Conservation (phyloP, 2,888 invertebrate genomes). For the Dimorphilus gyrociliatus region DNA sequence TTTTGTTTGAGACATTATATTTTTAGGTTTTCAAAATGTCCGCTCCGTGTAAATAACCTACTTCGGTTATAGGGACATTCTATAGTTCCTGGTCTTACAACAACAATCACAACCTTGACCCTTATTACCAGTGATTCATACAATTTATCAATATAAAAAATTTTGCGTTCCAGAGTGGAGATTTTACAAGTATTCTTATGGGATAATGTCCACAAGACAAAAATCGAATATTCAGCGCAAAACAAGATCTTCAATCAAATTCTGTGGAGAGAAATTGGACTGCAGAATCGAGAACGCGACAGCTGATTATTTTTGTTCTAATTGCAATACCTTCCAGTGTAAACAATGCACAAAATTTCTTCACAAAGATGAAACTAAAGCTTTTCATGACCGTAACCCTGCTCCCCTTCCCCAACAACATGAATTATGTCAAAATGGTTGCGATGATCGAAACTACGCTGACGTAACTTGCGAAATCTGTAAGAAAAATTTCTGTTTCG, state of each 20-base stretch:
- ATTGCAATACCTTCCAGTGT: conserved; percentile 35
- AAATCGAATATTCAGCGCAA: no score
- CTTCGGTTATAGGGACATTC: no score
- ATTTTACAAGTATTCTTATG: no score
- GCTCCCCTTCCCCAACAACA: conserved; percentile 19
- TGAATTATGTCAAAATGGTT: conserved; percentile 26
- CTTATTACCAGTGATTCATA: no score
- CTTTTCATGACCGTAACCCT: conserved; percentile 24
- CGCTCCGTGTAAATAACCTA: no score
- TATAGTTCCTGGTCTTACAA: no score
- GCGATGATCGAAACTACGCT: conserved; percentile 28
- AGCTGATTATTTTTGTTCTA: conserved; percentile 26
- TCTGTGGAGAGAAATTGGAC: conserved; percentile 26
- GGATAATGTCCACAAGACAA: no score
- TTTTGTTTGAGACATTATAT: no score
- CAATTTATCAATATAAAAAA: no score
- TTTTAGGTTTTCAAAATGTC: no score
- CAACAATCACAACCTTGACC: no score
- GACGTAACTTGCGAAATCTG: conserved; percentile 33
- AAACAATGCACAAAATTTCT: conserved; percentile 26
- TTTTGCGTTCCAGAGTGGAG: no score
- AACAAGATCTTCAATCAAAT: conserved; percentile 20
- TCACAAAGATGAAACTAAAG: conserved; percentile 21
- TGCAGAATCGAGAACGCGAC: conserved; percentile 22
- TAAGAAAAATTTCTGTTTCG: conserved; percentile 24